Base-by-base conservation (phyloP, 2,888 invertebrate genomes). In the Lobophora halterata region DNA sequence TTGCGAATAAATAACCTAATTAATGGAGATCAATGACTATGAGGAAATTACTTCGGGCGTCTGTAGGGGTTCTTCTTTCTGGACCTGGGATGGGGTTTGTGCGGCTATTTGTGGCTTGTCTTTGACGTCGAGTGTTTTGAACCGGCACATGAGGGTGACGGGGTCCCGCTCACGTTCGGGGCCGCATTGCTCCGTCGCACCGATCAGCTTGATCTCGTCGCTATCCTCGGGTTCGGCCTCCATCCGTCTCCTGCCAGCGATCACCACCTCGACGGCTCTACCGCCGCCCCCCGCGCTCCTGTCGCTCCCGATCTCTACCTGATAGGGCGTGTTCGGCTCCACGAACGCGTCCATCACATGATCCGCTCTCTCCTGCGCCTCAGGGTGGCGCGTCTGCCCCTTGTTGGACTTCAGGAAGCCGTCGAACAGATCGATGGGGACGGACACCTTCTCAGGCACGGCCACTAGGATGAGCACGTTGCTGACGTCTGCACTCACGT, bases 101-200 rank as follows among this genome's bases (percentile, higher is more conserved):
- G 28, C n/a, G 3, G 7, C 17, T 9, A n/a, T n/a, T n/a, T n/a
- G n/a, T n/a, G 36, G 28, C 14, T 46, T 46, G 4, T 9, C 23
- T n/a, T 34, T 35, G 1, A 5, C 6, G 2, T 42, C 32, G 11
- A 30, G 38, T 17, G 33, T 37, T 11, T 43, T 43, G 8, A 57
- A 56, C 9, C 76, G 69, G 51, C 85, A 86, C 61, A 91, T 92
- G 23, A 93, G 87, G 4, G 93, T 93, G 40, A 89, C 88, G n/a
- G 89, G 87, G 65, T 94, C 92, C 16, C 94, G 88, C 52, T 86
- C 88, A 56, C 91, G 86, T 27, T 91, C 93, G 0, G 93, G 94
- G 8, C 93, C 93, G 68, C 94, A 94, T 63, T 93, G 92, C 61
- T 93, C 93, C 30, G 88, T 87, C 9, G 91, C 92, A 0, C 93